Percentiles rank a stretch among this genome's conserved stretches.
Evolutionary conservation across 2,113 vertebrate genomes (phyloP).

Genomic region (Heloderma charlesbogerti): DNA sequence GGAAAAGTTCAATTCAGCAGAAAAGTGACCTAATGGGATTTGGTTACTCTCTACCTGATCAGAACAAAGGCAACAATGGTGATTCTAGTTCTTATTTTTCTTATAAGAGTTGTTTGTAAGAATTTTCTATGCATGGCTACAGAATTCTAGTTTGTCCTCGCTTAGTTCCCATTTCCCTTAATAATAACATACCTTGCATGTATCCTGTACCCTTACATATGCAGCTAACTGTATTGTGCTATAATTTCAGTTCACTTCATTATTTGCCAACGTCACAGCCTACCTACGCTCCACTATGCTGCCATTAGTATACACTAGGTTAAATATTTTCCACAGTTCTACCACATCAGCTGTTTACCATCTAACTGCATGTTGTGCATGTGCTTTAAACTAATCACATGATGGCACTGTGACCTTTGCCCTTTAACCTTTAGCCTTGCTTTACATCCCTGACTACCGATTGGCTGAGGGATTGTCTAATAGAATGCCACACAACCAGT

Average conservation of each 20-base stretch:
- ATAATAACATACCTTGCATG: conserved; percentile 70
- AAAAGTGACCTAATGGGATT: conserved; percentile 95
- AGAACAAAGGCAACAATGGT: conserved; percentile 98
- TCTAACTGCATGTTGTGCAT: conserved; percentile 96
- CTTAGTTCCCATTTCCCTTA: conserved; percentile 43
- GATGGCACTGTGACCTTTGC: conserved; percentile 95
- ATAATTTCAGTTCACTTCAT: conserved; percentile 57
- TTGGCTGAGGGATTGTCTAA: conserved; percentile 99
- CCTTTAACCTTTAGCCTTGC: conserved; percentile 99
- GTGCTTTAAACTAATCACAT: conserved; percentile 93
- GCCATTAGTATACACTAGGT: conserved; percentile 70
- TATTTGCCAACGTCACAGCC: conserved; percentile 27
- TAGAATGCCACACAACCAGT: conserved; percentile 99
- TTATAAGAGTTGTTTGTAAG: conserved; percentile 27
- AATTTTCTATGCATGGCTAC: conserved; percentile 70
- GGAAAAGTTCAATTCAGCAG: conserved; percentile 95
- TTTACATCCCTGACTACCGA: conserved; percentile 99
- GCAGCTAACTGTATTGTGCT: conserved; percentile 17
- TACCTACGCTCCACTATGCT: conserved; percentile 44
- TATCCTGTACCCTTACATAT: conserved; percentile 24
- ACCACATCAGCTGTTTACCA: conserved; percentile 77
- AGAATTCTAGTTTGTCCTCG: conserved; percentile 52
- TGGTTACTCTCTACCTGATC: conserved; percentile 95
- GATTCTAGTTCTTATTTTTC: conserved; percentile 69
- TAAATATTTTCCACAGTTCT: conserved; percentile 57